Conservation (phyloP, 2,888 invertebrate species). For the Andrena dorsata region DNA sequence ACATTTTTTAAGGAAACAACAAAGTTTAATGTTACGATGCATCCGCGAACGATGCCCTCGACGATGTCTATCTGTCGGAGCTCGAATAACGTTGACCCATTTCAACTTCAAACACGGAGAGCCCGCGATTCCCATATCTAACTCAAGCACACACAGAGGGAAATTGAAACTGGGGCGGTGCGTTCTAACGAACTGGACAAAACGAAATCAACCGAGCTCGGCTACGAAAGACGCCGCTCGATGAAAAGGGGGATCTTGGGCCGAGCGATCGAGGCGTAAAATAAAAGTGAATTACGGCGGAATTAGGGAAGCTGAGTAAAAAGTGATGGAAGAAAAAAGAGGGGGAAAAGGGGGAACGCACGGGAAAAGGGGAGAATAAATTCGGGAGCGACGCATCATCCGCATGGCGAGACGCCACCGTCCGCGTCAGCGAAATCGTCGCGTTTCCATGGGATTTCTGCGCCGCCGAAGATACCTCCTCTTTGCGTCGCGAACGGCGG, state of each 20-base stretch:
- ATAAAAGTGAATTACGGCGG: constrained; percentile 21
- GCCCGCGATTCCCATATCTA: constrained; percentile 47
- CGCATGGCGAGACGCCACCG: constrained; percentile 35
- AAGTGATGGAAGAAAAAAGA: background rate
- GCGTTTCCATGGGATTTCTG: constrained; percentile 57
- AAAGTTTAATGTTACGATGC: background rate
- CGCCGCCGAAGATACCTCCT: constrained; percentile 59
- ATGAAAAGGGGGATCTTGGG: background rate
- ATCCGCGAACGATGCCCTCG: background rate
- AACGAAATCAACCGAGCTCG: constrained; percentile 31
- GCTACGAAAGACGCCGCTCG: background rate
- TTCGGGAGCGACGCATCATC: constrained; percentile 33
- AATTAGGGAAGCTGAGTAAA: background rate
- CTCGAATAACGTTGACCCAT: constrained; percentile 43
- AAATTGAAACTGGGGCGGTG: constrained; percentile 62
- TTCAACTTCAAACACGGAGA: constrained; percentile 55
- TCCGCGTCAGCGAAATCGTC: constrained; percentile 67
- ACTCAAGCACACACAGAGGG: constrained; percentile 38
- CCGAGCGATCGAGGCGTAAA: background rate
- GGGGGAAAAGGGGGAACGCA: background rate
- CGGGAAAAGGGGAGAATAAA: constrained; percentile 26
- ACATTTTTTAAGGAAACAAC: background rate
- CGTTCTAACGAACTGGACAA: constrained; percentile 51
- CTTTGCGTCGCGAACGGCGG: constrained; percentile 60
- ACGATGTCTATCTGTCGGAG: constrained; percentile 35